phyloP scores from a whole-genome alignment of 1,140 invertebrate genomes.

The Trinorchestia longiramus region DNA sequence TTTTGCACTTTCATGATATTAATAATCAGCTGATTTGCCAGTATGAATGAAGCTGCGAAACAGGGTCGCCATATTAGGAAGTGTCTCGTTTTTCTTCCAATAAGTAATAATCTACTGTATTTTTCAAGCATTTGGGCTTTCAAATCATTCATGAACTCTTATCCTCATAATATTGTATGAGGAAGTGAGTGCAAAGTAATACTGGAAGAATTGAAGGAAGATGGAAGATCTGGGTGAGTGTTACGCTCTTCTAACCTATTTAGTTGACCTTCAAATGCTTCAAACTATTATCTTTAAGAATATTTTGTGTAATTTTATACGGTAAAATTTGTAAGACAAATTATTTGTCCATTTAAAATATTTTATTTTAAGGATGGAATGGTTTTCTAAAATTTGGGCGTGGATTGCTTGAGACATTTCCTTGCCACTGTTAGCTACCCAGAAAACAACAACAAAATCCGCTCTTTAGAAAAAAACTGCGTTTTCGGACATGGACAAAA shows the following conservation, averaged over 20 bases:
- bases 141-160: background rate
- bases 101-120: background rate
- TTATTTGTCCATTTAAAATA: background rate
- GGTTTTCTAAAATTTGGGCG: background rate
- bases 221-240: slow-evolving; percentile 53
- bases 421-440: background rate
- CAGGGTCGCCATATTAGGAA: slow-evolving; percentile 50
- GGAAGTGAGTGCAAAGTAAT: background rate
- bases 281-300: background rate
- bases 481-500: background rate
- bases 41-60: slow-evolving; percentile 46
- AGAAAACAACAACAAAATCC: background rate
- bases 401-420: background rate
- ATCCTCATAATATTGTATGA: background rate
- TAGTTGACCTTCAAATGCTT: background rate
- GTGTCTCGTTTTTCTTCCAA: background rate
- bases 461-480: background rate
- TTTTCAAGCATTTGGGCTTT: background rate
- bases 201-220: background rate
- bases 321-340: background rate
- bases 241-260: background rate
- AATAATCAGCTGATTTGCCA: slow-evolving; percentile 24
- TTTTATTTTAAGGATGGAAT: background rate
- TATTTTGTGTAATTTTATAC: background rate
- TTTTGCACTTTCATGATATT: background rate